A percentile compares a stretch with the other conserved stretches of the same genome.
phyloP scores from a whole-genome alignment of 2,888 invertebrate genomes.

The Lumbricus terrestris region DNA sequence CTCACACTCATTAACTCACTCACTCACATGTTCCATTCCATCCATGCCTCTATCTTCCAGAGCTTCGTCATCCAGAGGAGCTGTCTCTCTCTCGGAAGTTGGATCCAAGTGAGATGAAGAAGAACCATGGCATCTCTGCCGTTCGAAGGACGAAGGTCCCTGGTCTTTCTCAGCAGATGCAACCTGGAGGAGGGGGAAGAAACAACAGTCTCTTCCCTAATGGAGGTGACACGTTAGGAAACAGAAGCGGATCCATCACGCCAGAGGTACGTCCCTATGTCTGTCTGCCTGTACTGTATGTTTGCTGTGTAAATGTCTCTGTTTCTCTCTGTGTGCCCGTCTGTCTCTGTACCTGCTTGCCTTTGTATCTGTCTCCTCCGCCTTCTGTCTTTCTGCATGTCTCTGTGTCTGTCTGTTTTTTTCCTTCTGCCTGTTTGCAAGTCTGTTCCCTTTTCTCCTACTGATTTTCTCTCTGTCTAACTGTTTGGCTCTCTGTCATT shows the following conservation, averaged over 20 bases:
- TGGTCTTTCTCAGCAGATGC: neutral
- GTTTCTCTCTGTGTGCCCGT: neutral
- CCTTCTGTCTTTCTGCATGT: neutral
- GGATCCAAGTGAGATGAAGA: slow-evolving; percentile 55
- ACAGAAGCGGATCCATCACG: neutral
- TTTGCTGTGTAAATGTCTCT: neutral
- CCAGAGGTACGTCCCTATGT: neutral
- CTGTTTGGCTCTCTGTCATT: neutral
- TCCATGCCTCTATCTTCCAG: neutral
- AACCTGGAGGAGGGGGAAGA: neutral
- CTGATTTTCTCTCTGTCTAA: neutral
- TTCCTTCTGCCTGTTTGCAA: neutral
- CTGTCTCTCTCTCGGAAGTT: slow-evolving; percentile 70
- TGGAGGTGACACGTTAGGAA: neutral
- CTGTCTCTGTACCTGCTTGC: neutral
- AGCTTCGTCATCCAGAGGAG: slow-evolving; percentile 88
- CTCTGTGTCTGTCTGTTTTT: neutral
- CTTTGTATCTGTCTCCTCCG: neutral
- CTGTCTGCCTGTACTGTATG: neutral
- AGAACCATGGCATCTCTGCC: slow-evolving; percentile 45
- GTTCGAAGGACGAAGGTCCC: slow-evolving; percentile 34
- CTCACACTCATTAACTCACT: neutral
- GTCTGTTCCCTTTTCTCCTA: neutral
- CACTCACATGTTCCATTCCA: too few species aligned
- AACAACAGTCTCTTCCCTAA: neutral